Evolutionary conservation across 2,113 vertebrate genomes (phyloP).

Genomic region (Ceyx cyanopectus): DNA sequence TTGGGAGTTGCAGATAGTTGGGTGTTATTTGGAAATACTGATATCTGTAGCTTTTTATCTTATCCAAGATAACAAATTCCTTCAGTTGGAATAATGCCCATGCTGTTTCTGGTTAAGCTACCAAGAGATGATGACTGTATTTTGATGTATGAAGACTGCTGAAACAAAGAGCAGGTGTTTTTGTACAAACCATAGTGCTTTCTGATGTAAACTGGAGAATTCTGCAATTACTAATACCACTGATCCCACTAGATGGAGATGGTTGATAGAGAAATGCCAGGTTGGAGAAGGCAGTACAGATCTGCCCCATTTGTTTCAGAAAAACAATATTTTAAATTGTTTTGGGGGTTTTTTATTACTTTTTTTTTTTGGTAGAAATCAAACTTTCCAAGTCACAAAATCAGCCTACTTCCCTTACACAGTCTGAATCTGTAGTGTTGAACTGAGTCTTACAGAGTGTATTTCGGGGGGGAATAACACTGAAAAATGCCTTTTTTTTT

Average conservation of each 20-base stretch:
- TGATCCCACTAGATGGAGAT: constrained; percentile 68
- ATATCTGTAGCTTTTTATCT: background rate
- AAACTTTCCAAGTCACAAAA: background rate
- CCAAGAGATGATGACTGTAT: background rate
- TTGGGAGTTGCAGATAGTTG: background rate
- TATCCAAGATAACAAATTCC: background rate
- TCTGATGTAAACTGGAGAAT: background rate
- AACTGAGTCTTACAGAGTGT: background rate
- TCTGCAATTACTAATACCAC: background rate
- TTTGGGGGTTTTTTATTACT: background rate
- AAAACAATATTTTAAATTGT: background rate
- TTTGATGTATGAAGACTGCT: background rate
- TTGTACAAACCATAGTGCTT: background rate
- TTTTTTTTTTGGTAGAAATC: background rate
- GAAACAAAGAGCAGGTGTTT: background rate
- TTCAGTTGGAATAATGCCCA: background rate
- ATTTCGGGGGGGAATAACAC: background rate
- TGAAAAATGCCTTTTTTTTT: background rate
- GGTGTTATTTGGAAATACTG: background rate
- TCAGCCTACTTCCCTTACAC: background rate
- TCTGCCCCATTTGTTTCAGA: background rate
- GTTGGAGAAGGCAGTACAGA: background rate
- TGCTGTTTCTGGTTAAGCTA: background rate
- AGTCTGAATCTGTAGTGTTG: background rate
- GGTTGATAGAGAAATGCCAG: constrained; percentile 47